phyloP scores from a whole-genome alignment of 2,797 vertebrate genomes.

The Carcharodon carcharias region DNA sequence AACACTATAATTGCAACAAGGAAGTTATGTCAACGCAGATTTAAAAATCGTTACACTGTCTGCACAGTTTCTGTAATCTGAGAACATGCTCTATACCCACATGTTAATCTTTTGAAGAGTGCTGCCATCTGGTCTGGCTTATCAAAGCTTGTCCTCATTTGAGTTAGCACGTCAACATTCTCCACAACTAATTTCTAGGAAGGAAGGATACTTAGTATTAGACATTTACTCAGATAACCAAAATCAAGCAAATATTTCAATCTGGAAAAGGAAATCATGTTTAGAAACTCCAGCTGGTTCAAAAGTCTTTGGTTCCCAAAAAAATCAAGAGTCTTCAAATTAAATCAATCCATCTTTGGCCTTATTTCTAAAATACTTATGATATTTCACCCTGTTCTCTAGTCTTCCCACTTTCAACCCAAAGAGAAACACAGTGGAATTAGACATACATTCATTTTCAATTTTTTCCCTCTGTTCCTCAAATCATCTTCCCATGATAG shows the following conservation, averaged over 20 bases:
- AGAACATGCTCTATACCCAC: slow-evolving; percentile 58
- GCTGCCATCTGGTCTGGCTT: slow-evolving; percentile 98
- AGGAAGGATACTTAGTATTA: slow-evolving; percentile 48
- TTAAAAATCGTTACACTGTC: not conserved
- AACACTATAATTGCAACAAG: not conserved
- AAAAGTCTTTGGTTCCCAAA: not conserved
- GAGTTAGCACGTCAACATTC: slow-evolving; percentile 92
- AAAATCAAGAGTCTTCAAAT: not conserved
- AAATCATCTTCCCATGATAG: not conserved
- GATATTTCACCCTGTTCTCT: not conserved
- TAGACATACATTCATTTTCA: not conserved
- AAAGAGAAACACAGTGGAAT: not conserved
- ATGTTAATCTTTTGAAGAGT: slow-evolving; percentile 92
- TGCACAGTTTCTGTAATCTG: not conserved
- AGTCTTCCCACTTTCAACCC: not conserved
- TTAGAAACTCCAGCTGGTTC: slow-evolving; percentile 45
- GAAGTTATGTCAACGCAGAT: not conserved
- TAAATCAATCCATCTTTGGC: not conserved
- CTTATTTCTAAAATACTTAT: not conserved
- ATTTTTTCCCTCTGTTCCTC: too few relatives aligned
- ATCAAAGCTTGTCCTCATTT: slow-evolving; percentile 99
- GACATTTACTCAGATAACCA: slow-evolving; percentile 32
- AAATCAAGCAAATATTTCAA: slow-evolving; percentile 43
- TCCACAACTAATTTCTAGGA: slow-evolving; percentile 94
- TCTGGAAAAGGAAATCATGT: slow-evolving; percentile 43